Evolutionary conservation across 2,113 vertebrate species (phyloP).

Genomic region (Ploceus nigricollis): DNA sequence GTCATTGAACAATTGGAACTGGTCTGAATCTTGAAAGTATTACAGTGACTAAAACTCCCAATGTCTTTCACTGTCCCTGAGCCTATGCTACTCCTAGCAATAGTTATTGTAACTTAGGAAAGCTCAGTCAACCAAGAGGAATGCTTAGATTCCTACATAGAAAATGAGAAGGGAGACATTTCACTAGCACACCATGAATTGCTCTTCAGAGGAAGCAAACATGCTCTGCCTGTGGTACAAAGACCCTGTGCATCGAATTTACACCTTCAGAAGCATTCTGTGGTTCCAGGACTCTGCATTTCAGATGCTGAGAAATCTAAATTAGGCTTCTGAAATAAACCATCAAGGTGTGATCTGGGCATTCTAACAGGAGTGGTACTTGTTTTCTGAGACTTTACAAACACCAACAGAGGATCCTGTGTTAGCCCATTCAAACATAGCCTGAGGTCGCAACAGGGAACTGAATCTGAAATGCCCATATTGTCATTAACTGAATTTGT

Average conservation of each 20-base stretch:
- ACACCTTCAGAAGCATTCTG: background rate
- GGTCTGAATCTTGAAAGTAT: background rate
- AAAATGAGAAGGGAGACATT: background rate
- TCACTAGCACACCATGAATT: background rate
- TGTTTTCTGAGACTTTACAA: background rate
- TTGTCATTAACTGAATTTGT: background rate
- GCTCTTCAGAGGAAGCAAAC: background rate
- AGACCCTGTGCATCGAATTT: background rate
- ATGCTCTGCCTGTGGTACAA: background rate
- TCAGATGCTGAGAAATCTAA: background rate
- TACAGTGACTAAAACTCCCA: background rate
- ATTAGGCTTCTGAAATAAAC: background rate
- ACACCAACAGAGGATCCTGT: background rate
- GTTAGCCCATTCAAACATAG: background rate
- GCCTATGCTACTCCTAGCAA: background rate
- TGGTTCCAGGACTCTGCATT: background rate
- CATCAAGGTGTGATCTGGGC: background rate
- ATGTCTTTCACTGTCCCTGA: background rate
- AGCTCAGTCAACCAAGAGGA: background rate
- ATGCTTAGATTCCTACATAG: background rate
- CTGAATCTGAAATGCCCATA: background rate
- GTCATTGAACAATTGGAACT: background rate
- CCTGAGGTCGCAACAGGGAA: background rate
- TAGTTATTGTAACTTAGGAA: background rate
- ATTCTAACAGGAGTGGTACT: background rate